phyloP scores from a whole-genome alignment of 64 coral and sea anemone genomes.

The Catalaphyllia jardinei region DNA sequence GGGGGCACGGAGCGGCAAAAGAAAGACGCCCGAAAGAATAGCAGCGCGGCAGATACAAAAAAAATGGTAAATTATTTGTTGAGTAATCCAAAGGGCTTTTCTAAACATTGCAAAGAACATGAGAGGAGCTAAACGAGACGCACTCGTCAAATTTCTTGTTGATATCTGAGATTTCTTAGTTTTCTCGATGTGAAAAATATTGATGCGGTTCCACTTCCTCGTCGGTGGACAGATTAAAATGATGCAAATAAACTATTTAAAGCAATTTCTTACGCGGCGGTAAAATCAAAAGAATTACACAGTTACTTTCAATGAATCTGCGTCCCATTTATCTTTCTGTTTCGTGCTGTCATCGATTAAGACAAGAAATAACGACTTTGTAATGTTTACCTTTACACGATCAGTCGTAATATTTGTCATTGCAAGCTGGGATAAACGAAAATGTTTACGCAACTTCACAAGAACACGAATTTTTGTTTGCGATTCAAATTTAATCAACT shows the following conservation, averaged over 20 bases:
- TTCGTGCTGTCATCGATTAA: background rate
- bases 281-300: slow-evolving; percentile 12
- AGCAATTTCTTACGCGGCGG: slow-evolving; percentile 6
- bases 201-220: background rate
- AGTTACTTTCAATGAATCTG: slow-evolving; percentile 9
- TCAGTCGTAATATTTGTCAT: background rate
- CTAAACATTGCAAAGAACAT: background rate
- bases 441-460: slow-evolving; percentile 25
- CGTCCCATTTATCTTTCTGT: background rate
- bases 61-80: background rate
- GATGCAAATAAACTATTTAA: slow-evolving; percentile 28
- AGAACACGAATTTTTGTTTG: slow-evolving; percentile 14
- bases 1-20: slow-evolving; percentile 17
- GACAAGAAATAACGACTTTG: slow-evolving; percentile 9
- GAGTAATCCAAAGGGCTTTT: slow-evolving; percentile 15
- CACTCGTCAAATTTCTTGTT: background rate
- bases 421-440: slow-evolving; percentile 21
- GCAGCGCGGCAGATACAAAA: slow-evolving; percentile 7
- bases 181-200: background rate
- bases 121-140: background rate
- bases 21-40: background rate
- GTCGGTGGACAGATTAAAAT: background rate
- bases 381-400: slow-evolving; percentile 17
- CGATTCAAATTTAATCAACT: slow-evolving; percentile 9
- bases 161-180: background rate